Evolutionary conservation across 2,797 vertebrate species (phyloP).

Genomic region (Brachyalestes nurse): DNA sequence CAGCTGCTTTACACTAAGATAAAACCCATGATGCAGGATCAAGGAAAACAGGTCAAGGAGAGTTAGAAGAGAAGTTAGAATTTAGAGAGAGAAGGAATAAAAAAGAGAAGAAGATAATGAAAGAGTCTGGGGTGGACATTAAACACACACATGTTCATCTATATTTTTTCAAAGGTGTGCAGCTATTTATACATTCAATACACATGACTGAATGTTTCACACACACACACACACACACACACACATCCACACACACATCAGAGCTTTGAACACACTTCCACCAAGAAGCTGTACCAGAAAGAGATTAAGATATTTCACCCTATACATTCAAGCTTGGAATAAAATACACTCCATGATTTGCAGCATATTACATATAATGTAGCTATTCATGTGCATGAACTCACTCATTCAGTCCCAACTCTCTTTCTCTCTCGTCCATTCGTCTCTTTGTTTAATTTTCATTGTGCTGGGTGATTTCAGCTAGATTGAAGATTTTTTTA

Average conservation of each 20-base stretch:
- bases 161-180: too few relatives aligned
- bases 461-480: not conserved
- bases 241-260: not conserved
- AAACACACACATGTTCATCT: too few relatives aligned
- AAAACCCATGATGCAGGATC: slow-evolving; percentile 14
- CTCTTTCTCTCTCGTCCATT: too few relatives aligned
- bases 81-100: not conserved
- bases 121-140: too few relatives aligned
- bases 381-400: not conserved
- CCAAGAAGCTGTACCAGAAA: not conserved
- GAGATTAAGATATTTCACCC: not conserved
- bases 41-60: slow-evolving; percentile 27
- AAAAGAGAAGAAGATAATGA: not conserved
- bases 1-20: slow-evolving; percentile 14
- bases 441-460: too few relatives aligned
- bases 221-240: not conserved
- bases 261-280: not conserved
- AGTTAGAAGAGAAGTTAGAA: not conserved
- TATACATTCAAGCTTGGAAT: not conserved
- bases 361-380: not conserved
- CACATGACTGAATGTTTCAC: slow-evolving; percentile 1
- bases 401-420: too few relatives aligned
- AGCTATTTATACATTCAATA: not conserved
- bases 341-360: not conserved
- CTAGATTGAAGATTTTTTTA: not conserved